Evolutionary conservation across 1,140 invertebrate genomes (phyloP), one percentile per base, ranked within the genome.

Genomic region (Nebria ingens): DNA sequence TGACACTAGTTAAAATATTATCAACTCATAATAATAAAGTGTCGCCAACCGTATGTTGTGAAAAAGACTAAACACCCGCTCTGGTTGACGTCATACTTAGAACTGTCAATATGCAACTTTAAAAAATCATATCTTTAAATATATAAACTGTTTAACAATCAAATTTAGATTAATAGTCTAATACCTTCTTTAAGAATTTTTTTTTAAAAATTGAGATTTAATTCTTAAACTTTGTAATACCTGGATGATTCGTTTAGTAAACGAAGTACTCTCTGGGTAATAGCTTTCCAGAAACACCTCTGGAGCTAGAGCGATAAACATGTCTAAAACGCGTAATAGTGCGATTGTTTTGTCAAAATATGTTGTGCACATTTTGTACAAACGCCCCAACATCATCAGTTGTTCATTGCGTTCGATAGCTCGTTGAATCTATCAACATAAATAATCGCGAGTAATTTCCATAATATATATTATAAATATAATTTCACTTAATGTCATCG

Each of bases 281-380:
- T 45, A 45, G 4, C 9, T 12, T 45, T 45, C 40, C 17, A 45
- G 17, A 45, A 45, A 45, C 15, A 45, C 15, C 17, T 45, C 40
- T 11, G 40, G 40, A 45, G 15, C 40, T 12, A 45, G 40, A 11
- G 40, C 4, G 4, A 45, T 17, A 45, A 45, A 45, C 40, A 45
- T 45, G 17, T 45, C 40, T 17, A 45, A 17, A 17, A 17, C 17
- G 4, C 40, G 40, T 12, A 45, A 17, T 4, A 45, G 15, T 12
- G 9, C 40, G 4, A 45, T 45, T 11, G 40, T 45, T 45, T 45
- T 45, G 17, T 45, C 40, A 17, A 45, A 45, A 45, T 45, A 45
- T 4, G 9, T 45, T 12, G 40, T 17, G 17, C 40, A 45, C 17
- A 17, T 17, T 45, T 45, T 45, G 17, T 45, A 45, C 17, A 45